These are phyloP conservation scores for Sebastes minor DNA, from an alignment of 2,797 vertebrate genomes.

Conservation along the genomic window DNA sequence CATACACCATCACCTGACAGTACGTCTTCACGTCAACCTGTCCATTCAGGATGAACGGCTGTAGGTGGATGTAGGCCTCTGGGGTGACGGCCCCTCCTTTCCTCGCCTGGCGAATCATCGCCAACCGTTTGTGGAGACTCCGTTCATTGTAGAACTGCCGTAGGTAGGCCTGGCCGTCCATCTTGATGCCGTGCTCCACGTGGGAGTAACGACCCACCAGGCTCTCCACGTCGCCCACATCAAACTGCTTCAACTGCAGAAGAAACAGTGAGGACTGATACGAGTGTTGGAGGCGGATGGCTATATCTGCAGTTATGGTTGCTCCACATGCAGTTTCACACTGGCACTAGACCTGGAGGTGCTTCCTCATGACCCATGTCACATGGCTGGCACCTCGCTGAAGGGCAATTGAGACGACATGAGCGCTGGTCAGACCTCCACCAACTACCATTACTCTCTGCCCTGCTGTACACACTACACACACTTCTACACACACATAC, in stretches of 20 bases:
- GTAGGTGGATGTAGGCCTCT: constrained; percentile 81
- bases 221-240: constrained; percentile 84
- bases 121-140: constrained; percentile 80
- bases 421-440: constrained; percentile 85
- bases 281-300: neutral
- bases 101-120: constrained; percentile 83
- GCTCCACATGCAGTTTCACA: constrained; percentile 36
- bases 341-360: constrained; percentile 79
- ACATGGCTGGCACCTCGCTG: constrained; percentile 83
- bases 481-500: constrained; percentile 51
- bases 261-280: neutral
- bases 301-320: neutral
- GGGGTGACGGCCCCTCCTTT: constrained; percentile 85
- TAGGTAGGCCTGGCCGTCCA: constrained; percentile 83
- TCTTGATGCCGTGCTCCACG: constrained; percentile 82
- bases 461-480: constrained; percentile 71
- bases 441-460: constrained; percentile 84
- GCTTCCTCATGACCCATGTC: constrained; percentile 85
- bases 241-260: constrained; percentile 83
- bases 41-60: constrained; percentile 75
- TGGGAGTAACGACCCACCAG: constrained; percentile 85
- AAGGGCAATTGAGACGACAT: constrained; percentile 81
- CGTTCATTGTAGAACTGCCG: constrained; percentile 83
- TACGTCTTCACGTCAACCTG: constrained; percentile 77
- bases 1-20: constrained; percentile 73